phyloP scores from a whole-genome alignment of 1,140 invertebrate genomes.

The Xylocopa sonorina region DNA sequence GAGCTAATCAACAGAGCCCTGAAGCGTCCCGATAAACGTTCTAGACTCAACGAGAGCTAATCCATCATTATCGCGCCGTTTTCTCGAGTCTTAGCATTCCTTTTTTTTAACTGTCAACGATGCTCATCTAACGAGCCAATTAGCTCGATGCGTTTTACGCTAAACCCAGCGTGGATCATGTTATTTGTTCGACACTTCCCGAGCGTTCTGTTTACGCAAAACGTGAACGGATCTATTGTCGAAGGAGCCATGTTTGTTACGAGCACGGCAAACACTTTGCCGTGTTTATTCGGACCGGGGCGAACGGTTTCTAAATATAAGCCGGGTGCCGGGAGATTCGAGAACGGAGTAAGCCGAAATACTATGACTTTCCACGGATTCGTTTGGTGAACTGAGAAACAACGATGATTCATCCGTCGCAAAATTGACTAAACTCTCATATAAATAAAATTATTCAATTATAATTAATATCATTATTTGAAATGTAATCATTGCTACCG shows the following conservation, averaged over 20 bases:
- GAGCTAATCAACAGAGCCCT: slow-evolving; percentile 17
- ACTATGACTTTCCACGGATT: neutral
- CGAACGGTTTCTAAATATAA: slow-evolving; percentile 22
- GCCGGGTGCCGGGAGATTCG: neutral
- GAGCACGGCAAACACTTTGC: neutral
- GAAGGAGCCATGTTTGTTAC: neutral
- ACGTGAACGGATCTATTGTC: neutral
- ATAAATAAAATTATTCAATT: no score
- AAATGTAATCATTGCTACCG: no score
- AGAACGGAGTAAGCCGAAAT: neutral
- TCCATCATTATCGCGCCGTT: slow-evolving; percentile 5
- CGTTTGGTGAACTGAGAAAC: neutral
- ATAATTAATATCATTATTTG: no score
- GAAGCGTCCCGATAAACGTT: neutral
- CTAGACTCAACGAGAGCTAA: neutral
- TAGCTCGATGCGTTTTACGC: no score
- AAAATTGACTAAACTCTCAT: no score
- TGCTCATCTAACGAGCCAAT: no score
- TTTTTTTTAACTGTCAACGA: neutral
- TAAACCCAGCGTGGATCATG: neutral
- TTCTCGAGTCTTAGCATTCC: no score
- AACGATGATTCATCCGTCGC: neutral
- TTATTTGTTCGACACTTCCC: neutral
- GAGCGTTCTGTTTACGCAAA: neutral
- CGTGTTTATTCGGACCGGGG: neutral